Evolutionary conservation across 2,113 vertebrate genomes (phyloP), one percentile per base, ranked within the genome.

Genomic region (Miniopterus natalensis): DNA sequence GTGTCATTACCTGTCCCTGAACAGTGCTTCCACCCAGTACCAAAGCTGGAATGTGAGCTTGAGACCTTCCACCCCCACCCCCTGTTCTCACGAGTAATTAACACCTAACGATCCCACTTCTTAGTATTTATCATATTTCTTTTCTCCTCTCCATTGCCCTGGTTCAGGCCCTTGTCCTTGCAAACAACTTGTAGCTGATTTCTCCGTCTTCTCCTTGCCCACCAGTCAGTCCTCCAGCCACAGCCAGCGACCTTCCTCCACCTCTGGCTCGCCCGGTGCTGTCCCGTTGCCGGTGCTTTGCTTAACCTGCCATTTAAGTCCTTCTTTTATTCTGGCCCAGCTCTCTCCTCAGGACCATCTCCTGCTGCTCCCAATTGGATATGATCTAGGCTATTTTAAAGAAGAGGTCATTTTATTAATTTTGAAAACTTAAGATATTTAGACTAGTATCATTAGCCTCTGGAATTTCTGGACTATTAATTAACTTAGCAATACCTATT

Each of bases 351-450:
- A 81, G 0, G 29, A 11, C 89, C n/a, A 6, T 80, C 51, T 42
- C 23, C 49, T 57, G 47, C 88, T 88, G 31, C 45, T 91, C 47
- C 66, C 42, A 61, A 7, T 29, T 63, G 4, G 27, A 23, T 73
- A 20, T 77, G 5, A 66, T 42, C 3, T 20, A 42, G 65, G 25
- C 45, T 55, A 1, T 75, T 88, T 90, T 84, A 92, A 84, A 88
- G 61, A 68, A 73, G 77, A 88, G 23, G 53, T 13, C 36, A 8
- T 75, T 80, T 18, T 47, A 78, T 93, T 90, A 70, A 49, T 92
- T 91, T 88, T 47, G 45, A 91, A 91, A 73, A 47, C 25, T n/a
- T 66, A 51, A 90, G 94, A 45, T 63, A 57, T 74, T 86, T 36
- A 57, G 53, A 51, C 3, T 40, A 68, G 13, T 79, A 40, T 29